Percentiles rank a stretch among this genome's conserved stretches.
Conservation (phyloP, 2,113 vertebrate genomes). For the Gambusia affinis region DNA sequence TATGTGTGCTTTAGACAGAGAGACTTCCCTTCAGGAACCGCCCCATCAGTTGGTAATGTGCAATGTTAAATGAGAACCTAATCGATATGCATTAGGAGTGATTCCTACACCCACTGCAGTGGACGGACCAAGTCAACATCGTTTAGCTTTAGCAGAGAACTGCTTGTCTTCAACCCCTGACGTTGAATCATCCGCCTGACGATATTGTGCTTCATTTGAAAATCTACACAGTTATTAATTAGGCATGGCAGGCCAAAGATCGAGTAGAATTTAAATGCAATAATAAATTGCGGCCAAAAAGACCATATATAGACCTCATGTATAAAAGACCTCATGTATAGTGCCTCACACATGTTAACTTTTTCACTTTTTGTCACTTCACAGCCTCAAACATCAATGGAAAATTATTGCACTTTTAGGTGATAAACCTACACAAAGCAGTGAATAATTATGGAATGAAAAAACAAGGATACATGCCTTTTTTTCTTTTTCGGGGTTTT, state of each 20-base stretch:
- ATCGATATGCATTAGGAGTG: constrained; percentile 64
- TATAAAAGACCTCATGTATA: too few species aligned
- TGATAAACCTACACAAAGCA: not conserved
- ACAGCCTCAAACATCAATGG: not conserved
- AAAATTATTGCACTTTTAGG: not conserved
- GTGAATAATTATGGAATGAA: not conserved
- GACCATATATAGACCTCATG: too few species aligned
- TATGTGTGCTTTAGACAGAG: not conserved
- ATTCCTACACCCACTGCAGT: constrained; percentile 44
- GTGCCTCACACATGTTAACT: not conserved
- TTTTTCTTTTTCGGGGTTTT: too few species aligned
- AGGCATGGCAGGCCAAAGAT: not conserved
- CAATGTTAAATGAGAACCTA: constrained; percentile 58
- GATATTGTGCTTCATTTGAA: constrained; percentile 19
- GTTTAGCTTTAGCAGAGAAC: constrained; percentile 32
- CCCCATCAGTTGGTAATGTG: constrained; percentile 54
- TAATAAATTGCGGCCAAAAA: not conserved
- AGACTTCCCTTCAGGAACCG: constrained; percentile 23
- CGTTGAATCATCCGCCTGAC: constrained; percentile 44
- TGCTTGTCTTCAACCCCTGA: constrained; percentile 28
- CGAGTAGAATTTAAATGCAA: not conserved
- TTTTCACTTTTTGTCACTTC: not conserved
- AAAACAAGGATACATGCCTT: not conserved
- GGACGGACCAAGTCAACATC: constrained; percentile 30
- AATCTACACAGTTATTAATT: constrained; percentile 3